Evolutionary conservation across 2,797 vertebrate species (phyloP), one percentile per base, ranked within the genome.

Genomic region (Sandelia bainsii): DNA sequence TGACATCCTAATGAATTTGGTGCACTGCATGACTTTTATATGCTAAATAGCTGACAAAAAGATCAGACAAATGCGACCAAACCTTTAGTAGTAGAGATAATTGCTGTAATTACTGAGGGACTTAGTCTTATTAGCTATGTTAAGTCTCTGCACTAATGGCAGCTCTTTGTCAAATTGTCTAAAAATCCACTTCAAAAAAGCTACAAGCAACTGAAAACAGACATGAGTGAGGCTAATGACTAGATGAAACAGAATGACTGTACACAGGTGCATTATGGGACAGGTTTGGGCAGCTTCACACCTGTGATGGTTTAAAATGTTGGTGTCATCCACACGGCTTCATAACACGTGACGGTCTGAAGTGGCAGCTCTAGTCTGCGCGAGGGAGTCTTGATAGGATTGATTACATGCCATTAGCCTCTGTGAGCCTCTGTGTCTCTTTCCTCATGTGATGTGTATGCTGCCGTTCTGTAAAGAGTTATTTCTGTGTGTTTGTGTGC

Each of bases 361-460:
- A 70, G 77, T 72, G 70, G 67, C 71, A 42, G 63, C 63, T 75
- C 66, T 9, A 20, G 57, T 69, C 70, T 22, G 46, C 34, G 44
- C 52, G 56, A 51, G 54, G 32, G 13, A 16, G 10, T 44, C 14
- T 42, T 40, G 62, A 3, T 66, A 6, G 77, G 69, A 22, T 39
- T 71, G 77, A 83, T 83, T 72, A 53, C 57, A 50, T 45, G 46
- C 48, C 34, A 65, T 77, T 76, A 68, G 44, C 53, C 39, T 52
- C n/a, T 49, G 40, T 13, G 23, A 23, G 39, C 9, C 9, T 27
- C 58, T 65, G 42, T 67, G 20, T 54, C n/a, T 56, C 3, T 10
- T 2, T 12, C 6, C 8, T 6, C 8, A 1, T 32, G 60, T 27
- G 57, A 39, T 72, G 59, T 49, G 45, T 40, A 7, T n/a, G 51